A percentile compares a stretch with the other conserved stretches of the same genome.
These are phyloP conservation scores for Mastigias papua DNA, from an alignment of 30 jellyfish, hydroid and myxozoan species.

Conservation along the genomic window DNA sequence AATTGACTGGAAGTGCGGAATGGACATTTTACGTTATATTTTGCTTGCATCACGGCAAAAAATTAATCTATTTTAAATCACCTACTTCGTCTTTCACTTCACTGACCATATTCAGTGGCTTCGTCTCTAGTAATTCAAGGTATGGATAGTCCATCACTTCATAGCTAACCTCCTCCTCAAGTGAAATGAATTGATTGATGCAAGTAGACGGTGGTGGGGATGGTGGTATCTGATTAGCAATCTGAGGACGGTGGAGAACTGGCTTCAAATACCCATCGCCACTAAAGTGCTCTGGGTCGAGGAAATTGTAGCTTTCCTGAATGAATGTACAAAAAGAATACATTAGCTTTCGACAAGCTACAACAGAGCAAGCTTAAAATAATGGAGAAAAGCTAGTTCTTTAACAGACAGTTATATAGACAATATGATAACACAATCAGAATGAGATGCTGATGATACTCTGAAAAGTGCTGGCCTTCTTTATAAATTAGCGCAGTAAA, in stretches of 20 bases:
- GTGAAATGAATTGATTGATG: conserved; percentile 28
- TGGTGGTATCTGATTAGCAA: conserved; percentile 65
- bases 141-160: conserved; percentile 29
- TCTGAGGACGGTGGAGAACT: conserved; percentile 70
- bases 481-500: no score
- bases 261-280: conserved; percentile 89
- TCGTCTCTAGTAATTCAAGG: conserved; percentile 36
- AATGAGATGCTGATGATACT: no score
- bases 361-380: no score
- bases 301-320: conserved; percentile 61
- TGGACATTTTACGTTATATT: no score
- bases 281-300: conserved; percentile 73
- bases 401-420: no score
- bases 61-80: no score
- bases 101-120: conserved; percentile 49
- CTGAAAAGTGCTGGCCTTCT: no score
- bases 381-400: no score
- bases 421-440: no score
- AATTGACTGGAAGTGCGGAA: no score
- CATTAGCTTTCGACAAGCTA: no score
- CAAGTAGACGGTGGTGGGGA: conserved; percentile 84
- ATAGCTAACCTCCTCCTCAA: conserved; percentile 42
- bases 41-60: no score
- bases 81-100: conserved; percentile 67
- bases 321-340: neutral